phyloP scores from a whole-genome alignment of 2,888 invertebrate genomes.

The Drosophila meridionalis region DNA sequence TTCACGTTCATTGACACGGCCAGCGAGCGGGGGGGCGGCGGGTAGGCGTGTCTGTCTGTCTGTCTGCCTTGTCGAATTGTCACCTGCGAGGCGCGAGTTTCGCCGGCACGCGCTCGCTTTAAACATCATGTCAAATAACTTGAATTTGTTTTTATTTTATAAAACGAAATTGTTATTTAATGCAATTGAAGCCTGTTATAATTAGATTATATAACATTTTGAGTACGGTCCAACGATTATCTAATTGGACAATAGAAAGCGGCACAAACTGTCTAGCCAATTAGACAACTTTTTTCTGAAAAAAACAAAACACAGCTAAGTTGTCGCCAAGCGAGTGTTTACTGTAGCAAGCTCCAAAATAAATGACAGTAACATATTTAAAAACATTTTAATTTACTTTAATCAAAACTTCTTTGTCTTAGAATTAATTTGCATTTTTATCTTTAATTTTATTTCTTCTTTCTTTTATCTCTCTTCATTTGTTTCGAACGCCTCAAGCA shows the following conservation, averaged over 20 bases:
- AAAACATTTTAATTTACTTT: neutral
- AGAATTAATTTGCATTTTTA: neutral
- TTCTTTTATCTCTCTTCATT: constrained; percentile 6
- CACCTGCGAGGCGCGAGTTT: constrained; percentile 45
- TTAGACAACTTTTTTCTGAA: constrained; percentile 62
- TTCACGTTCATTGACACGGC: constrained; percentile 13
- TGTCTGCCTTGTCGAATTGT: constrained; percentile 38
- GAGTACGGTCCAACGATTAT: constrained; percentile 58
- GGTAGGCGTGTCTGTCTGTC: constrained; percentile 26
- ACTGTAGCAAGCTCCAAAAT: neutral
- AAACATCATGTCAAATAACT: constrained; percentile 48
- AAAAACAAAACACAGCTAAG: neutral
- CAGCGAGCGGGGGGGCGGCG: neutral
- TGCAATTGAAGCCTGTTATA: constrained; percentile 74
- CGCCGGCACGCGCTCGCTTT: constrained; percentile 70
- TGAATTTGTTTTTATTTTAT: constrained; percentile 22
- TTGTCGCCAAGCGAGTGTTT: neutral
- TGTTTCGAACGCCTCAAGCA: constrained; percentile 28
- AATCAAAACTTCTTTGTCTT: neutral
- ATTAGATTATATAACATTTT: constrained; percentile 73
- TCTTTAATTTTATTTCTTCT: neutral
- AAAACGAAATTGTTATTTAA: constrained; percentile 65
- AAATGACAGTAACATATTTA: neutral
- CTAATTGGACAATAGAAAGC: constrained; percentile 74
- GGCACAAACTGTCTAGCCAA: constrained; percentile 55